phyloP scores from a whole-genome alignment of 1,140 invertebrate species.

The Achroia grisella region DNA sequence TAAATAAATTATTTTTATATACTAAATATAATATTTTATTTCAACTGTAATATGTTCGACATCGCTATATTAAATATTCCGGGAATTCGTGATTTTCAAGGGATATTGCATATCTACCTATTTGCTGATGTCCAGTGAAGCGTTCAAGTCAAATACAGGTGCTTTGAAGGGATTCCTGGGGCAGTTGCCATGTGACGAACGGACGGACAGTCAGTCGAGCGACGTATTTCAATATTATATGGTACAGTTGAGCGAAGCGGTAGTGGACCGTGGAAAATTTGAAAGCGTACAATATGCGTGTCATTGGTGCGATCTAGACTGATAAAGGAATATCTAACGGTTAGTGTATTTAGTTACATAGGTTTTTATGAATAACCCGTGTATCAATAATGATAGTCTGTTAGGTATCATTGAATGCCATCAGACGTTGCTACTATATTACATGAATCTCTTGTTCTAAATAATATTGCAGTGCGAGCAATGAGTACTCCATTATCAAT shows the following conservation, averaged over 20 bases:
- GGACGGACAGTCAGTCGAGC: constrained; percentile 38
- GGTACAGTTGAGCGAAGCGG: constrained; percentile 30
- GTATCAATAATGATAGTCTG: too few relatives aligned
- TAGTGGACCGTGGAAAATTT: constrained; percentile 31
- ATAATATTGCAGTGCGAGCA: too few relatives aligned
- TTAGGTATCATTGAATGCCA: too few relatives aligned
- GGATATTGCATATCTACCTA: constrained; percentile 47
- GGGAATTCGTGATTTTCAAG: constrained; percentile 27
- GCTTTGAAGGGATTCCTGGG: constrained; percentile 48
- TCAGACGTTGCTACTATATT: too few relatives aligned
- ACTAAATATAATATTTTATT: neutral
- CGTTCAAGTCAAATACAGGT: constrained; percentile 56
- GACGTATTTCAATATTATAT: constrained; percentile 61
- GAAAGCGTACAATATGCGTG: constrained; percentile 39
- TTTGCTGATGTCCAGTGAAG: constrained; percentile 42
- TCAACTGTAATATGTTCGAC: too few relatives aligned
- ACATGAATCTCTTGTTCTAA: too few relatives aligned
- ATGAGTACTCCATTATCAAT: too few relatives aligned
- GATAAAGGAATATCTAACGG: too few relatives aligned
- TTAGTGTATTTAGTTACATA: too few relatives aligned
- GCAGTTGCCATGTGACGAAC: constrained; percentile 40
- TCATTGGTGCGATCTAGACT: constrained; percentile 19
- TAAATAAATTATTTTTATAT: constrained; percentile 1
- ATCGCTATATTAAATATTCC: constrained; percentile 10
- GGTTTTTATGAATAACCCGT: too few relatives aligned